phyloP scores from a whole-genome alignment of 1,140 invertebrate genomes.

The Zaprionus inermis region DNA sequence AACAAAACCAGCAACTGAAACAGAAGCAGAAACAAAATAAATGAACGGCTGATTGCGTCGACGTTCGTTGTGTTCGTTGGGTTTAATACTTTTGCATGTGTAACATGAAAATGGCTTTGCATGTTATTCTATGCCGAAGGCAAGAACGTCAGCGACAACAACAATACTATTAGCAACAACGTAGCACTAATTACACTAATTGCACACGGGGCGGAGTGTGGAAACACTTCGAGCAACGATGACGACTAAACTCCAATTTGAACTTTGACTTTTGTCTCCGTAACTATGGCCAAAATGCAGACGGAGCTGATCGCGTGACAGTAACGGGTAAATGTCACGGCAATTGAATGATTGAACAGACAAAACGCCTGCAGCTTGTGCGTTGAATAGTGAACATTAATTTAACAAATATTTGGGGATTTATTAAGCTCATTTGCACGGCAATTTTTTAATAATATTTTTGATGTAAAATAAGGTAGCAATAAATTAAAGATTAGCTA shows the following conservation, averaged over 20 bases:
- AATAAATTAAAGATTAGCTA: not conserved
- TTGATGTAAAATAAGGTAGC: not conserved
- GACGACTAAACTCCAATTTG: constrained; percentile 77
- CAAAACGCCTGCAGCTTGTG: not conserved
- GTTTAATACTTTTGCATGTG: constrained; percentile 50
- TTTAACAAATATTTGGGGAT: not conserved
- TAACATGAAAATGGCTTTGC: constrained; percentile 74
- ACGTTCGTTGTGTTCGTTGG: constrained; percentile 37
- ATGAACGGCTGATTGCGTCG: constrained; percentile 69
- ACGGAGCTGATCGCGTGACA: constrained; percentile 56
- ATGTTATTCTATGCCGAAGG: constrained; percentile 43
- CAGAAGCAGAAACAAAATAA: constrained; percentile 58
- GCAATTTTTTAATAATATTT: not conserved
- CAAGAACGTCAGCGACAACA: constrained; percentile 32
- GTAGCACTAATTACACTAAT: constrained; percentile 77
- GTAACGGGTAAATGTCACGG: not conserved
- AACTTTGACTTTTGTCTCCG: constrained; percentile 61
- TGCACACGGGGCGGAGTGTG: constrained; percentile 62
- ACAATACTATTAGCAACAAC: constrained; percentile 42
- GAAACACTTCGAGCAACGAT: constrained; percentile 74
- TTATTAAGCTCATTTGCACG: not conserved
- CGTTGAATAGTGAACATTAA: not conserved
- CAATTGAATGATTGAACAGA: not conserved
- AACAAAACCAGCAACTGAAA: constrained; percentile 39
- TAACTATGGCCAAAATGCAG: constrained; percentile 29